Conservation (phyloP, 2,113 vertebrate genomes). For the Marmota monax region DNA sequence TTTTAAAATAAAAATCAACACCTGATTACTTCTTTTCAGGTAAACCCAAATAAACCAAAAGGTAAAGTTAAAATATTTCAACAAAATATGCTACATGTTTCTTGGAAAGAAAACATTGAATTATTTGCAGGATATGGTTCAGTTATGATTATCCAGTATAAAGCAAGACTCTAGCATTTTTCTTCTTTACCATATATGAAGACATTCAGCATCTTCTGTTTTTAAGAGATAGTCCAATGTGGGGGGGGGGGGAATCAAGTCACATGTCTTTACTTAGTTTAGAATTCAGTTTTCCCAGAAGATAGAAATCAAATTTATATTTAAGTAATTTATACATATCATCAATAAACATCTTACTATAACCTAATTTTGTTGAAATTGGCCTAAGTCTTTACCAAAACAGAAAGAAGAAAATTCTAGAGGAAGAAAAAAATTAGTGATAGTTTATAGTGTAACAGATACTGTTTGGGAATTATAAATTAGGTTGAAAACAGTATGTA, state of each 20-base stretch:
- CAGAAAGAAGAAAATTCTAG: background rate
- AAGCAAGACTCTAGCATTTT: background rate
- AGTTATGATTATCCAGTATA: background rate
- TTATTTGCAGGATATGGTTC: slow-evolving; percentile 23
- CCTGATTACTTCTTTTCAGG: slow-evolving; percentile 13
- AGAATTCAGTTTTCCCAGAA: slow-evolving; percentile 59
- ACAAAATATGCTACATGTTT: slow-evolving; percentile 30
- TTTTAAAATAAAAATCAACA: slow-evolving; percentile 11
- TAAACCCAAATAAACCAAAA: slow-evolving; percentile 47
- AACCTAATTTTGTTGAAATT: slow-evolving; percentile 40
- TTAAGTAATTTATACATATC: slow-evolving; percentile 43
- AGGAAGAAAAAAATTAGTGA: background rate
- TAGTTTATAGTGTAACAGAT: background rate
- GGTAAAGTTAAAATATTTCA: slow-evolving; percentile 34
- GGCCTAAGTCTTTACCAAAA: slow-evolving; percentile 37
- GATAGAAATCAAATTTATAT: slow-evolving; percentile 7
- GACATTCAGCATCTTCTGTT: slow-evolving; percentile 24
- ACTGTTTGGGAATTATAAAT: slow-evolving; percentile 8
- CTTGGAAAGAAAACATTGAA: background rate
- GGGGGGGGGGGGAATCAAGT: background rate
- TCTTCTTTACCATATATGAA: background rate
- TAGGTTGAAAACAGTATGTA: slow-evolving; percentile 1
- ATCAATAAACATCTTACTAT: slow-evolving; percentile 17
- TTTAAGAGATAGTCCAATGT: slow-evolving; percentile 15
- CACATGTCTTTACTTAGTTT: slow-evolving; percentile 18